Base-by-base conservation (phyloP, 2,113 vertebrate genomes). In the Cavia porcellus region DNA sequence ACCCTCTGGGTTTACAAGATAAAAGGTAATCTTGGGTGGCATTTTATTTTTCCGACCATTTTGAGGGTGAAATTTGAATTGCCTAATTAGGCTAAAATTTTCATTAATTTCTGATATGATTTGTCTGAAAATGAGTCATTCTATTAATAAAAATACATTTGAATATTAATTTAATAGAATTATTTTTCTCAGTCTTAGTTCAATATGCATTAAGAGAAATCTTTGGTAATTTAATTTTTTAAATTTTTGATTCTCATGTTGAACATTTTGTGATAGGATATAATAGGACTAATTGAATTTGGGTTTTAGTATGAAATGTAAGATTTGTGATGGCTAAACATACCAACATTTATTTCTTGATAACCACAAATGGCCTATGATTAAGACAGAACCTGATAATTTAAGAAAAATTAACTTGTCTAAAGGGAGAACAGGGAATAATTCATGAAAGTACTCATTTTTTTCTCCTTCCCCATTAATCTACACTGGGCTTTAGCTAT, bases 321-420 rank as follows among this genome's bases (percentile, higher is more conserved):
- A 97, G 86, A 93, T 70, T 52, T 38, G 4, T 92, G 72, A 89
- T 80, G 61, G 35, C 84, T 83, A 96, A 92, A 89, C 42, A 96
- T 59, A 86, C 12, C 96, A 94, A 86, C 88, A 45, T 96, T 83
- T 97, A 90, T 97, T 92, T 95, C 90, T 92, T 95, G 96, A 97
- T 97, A 96, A 93, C 86, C 95, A 97, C 97, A 97, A 95, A 90
- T 86, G 83, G 45, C 83, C 93, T 96, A 92, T 94, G 93, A 91
- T 95, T 97, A 95, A 96, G 93, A 92, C 15, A 94, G 97, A 97
- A 97, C 95, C 97, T 97, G 96, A 97, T 93, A 89, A 96, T 98
- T 97, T 97, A 94, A 97, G 93, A 90, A 93, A 97, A 96, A 97
- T 97, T 96, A 97, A 94, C 96, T 97, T 97, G 96, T 96, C 95